Evolutionary conservation across 2,888 invertebrate species (phyloP).

Genomic region (Rhagonycha fulva): DNA sequence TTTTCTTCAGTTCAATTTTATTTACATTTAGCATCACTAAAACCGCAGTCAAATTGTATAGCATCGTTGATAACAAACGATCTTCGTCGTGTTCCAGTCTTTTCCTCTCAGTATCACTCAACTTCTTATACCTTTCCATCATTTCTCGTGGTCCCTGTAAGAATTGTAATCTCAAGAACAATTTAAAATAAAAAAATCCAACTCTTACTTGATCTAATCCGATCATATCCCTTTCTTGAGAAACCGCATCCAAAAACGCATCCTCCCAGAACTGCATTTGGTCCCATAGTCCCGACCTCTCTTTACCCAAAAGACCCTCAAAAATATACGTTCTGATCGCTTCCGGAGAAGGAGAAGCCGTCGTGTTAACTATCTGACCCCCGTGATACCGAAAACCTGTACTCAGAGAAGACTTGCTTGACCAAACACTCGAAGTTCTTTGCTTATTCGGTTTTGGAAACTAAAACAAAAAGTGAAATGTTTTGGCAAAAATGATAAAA

Average conservation of each 20-base stretch:
- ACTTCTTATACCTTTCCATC: constrained; percentile 96
- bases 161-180: not conserved
- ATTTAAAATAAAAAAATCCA: not conserved
- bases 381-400: constrained; percentile 87
- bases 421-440: constrained; percentile 88
- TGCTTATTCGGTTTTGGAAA: constrained; percentile 75
- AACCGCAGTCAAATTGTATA: constrained; percentile 95
- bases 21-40: constrained; percentile 91
- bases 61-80: constrained; percentile 87
- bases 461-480: constrained; percentile 53
- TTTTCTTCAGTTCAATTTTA: constrained; percentile 82
- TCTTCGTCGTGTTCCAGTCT: constrained; percentile 98
- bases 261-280: constrained; percentile 99
- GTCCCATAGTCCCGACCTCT: constrained; percentile 91
- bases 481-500: not conserved
- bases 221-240: constrained; percentile 97
- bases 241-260: constrained; percentile 95
- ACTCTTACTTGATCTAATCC: constrained; percentile 90
- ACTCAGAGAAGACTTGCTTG: constrained; percentile 87
- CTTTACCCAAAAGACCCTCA: constrained; percentile 84
- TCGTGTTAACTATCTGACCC: constrained; percentile 82
- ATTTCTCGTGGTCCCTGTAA: constrained; percentile 88
- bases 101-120: constrained; percentile 92
- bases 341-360: constrained; percentile 88
- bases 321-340: constrained; percentile 88